These are phyloP conservation scores for Lamproptera curius DNA, from an alignment of 2,888 invertebrate genomes.

Conservation along the genomic window DNA sequence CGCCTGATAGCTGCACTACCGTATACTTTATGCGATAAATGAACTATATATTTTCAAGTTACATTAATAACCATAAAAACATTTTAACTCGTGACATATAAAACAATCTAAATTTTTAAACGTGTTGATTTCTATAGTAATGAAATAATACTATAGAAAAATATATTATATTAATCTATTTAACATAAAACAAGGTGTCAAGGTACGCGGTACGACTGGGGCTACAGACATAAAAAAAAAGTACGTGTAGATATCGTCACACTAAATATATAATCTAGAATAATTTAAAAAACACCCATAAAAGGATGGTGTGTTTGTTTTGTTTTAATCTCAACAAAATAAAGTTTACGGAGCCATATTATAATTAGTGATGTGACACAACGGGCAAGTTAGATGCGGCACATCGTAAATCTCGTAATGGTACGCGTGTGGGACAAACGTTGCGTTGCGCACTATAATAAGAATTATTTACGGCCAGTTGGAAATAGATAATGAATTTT, in stretches of 20 bases:
- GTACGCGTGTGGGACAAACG: slow-evolving; percentile 1
- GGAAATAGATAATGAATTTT: slow-evolving; percentile 4
- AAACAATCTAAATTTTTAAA: no score
- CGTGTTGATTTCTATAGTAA: no score
- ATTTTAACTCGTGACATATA: no score
- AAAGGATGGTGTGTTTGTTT: background rate
- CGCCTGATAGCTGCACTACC: slow-evolving; percentile 10
- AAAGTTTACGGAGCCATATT: slow-evolving; percentile 36
- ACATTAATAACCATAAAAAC: no score
- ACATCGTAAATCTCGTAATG: background rate
- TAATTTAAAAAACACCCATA: background rate
- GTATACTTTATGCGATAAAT: no score
- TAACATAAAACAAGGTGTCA: no score
- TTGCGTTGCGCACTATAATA: background rate
- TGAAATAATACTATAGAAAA: no score
- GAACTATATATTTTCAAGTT: no score
- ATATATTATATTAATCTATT: no score
- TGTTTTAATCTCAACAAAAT: slow-evolving; percentile 21
- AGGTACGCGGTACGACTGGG: no score
- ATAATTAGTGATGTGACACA: slow-evolving; percentile 53
- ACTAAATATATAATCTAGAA: background rate
- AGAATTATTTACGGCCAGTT: background rate
- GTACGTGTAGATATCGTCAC: background rate
- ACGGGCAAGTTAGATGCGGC: slow-evolving; percentile 28
- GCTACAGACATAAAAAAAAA: no score